These are phyloP conservation scores for Quiscalus mexicanus DNA, from an alignment of 2,113 vertebrate species.

Conservation along the genomic window DNA sequence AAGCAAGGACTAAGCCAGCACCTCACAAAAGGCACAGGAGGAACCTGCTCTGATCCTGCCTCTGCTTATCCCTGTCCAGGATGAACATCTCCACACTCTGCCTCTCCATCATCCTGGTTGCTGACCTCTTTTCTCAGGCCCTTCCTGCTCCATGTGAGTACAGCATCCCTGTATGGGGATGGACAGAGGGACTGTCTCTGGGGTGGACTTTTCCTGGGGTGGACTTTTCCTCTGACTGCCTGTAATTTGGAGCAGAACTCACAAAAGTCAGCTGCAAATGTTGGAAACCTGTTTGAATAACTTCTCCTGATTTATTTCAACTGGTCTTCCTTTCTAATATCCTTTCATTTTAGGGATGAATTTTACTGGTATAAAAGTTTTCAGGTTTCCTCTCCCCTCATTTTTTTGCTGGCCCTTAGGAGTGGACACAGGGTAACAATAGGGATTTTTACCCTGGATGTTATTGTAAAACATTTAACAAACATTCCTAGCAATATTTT, in stretches of 20 bases:
- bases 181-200: no score
- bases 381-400: neutral
- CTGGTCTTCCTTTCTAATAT: neutral
- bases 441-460: neutral
- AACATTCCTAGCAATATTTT: neutral
- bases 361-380: neutral
- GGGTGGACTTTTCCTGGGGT: neutral
- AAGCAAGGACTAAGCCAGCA: neutral
- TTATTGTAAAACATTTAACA: neutral
- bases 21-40: neutral
- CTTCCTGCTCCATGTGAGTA: slow-evolving; percentile 14
- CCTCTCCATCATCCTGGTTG: neutral
- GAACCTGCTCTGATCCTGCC: neutral
- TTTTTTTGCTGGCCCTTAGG: neutral
- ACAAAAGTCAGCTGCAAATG: neutral
- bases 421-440: neutral
- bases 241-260: neutral
- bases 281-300: neutral
- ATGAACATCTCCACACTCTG: neutral
- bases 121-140: neutral
- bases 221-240: neutral
- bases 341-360: neutral
- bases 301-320: neutral
- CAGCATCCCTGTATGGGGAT: neutral
- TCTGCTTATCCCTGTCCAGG: neutral